A percentile compares a stretch with the other conserved stretches of the same genome.
Evolutionary conservation across 2,797 vertebrate species (phyloP).

Genomic region (Helarctos malayanus): DNA sequence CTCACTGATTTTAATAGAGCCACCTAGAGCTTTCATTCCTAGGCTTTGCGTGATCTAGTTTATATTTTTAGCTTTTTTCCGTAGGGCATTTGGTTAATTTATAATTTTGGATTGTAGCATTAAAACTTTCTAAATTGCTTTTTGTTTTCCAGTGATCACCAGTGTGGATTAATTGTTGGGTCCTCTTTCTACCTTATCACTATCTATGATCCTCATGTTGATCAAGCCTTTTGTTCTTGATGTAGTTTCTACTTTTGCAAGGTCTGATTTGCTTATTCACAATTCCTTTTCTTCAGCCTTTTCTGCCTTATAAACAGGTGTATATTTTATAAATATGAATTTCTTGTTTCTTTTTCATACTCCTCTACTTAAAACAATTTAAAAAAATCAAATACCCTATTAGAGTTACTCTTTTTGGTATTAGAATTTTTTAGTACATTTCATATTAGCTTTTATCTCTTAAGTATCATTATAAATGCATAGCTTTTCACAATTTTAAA

Average conservation of each 20-base stretch:
- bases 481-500: slow-evolving; percentile 36
- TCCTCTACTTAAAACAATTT: neutral
- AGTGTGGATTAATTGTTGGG: neutral
- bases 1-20: slow-evolving; percentile 19
- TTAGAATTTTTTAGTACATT: slow-evolving; percentile 27
- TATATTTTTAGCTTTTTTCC: slow-evolving; percentile 2
- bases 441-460: slow-evolving; percentile 29
- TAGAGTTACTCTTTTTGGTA: slow-evolving; percentile 17
- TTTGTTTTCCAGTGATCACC: slow-evolving; percentile 13
- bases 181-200: slow-evolving; percentile 4
- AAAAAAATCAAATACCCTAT: neutral
- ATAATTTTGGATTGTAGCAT: slow-evolving; percentile 13
- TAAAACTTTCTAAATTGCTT: slow-evolving; percentile 38
- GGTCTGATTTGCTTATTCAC: slow-evolving; percentile 2
- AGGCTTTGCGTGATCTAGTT: slow-evolving; percentile 6
- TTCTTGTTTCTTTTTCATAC: neutral
- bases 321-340: neutral
- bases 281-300: slow-evolving; percentile 22
- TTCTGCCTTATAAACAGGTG: slow-evolving; percentile 21
- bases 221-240: slow-evolving; percentile 35
- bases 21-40: slow-evolving; percentile 45
- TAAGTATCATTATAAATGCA: neutral
- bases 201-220: neutral
- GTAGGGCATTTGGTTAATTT: slow-evolving; percentile 33
- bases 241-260: neutral